phyloP scores from a whole-genome alignment of 2,113 vertebrate species.

The Poeciliopsis occidentalis region DNA sequence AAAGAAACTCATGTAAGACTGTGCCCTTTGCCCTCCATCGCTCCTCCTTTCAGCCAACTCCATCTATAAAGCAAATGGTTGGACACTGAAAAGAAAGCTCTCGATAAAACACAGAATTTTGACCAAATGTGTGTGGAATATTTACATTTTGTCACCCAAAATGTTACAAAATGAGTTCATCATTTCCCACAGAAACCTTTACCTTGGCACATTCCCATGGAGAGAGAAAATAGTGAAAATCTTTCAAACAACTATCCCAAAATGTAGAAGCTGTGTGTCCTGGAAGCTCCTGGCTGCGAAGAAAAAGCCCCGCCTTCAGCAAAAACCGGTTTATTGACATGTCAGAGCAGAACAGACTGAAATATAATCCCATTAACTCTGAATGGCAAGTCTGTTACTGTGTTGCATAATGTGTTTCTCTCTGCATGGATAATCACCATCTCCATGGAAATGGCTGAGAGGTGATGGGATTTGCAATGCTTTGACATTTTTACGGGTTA shows the following conservation, averaged over 20 bases:
- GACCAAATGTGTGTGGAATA: slow-evolving; percentile 21
- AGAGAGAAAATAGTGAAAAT: slow-evolving; percentile 6
- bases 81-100: slow-evolving; percentile 32
- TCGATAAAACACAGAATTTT: slow-evolving; percentile 35
- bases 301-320: slow-evolving; percentile 38
- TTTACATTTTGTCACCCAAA: not conserved
- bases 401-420: slow-evolving; percentile 69
- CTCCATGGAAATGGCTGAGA: slow-evolving; percentile 49
- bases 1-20: slow-evolving; percentile 74
- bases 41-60: slow-evolving; percentile 65
- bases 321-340: slow-evolving; percentile 51
- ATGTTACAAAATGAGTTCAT: not conserved
- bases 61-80: slow-evolving; percentile 54
- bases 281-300: slow-evolving; percentile 24
- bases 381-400: slow-evolving; percentile 71
- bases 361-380: slow-evolving; percentile 73
- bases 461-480: slow-evolving; percentile 63
- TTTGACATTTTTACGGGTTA: slow-evolving; percentile 67
- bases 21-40: slow-evolving; percentile 67
- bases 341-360: slow-evolving; percentile 56
- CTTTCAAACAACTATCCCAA: slow-evolving; percentile 23
- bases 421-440: slow-evolving; percentile 62
- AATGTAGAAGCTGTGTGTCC: slow-evolving; percentile 18
- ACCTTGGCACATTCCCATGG: not conserved
- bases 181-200: not conserved